Conservation (phyloP, 2,888 invertebrate species). For the Drosophila fulvimacula region DNA sequence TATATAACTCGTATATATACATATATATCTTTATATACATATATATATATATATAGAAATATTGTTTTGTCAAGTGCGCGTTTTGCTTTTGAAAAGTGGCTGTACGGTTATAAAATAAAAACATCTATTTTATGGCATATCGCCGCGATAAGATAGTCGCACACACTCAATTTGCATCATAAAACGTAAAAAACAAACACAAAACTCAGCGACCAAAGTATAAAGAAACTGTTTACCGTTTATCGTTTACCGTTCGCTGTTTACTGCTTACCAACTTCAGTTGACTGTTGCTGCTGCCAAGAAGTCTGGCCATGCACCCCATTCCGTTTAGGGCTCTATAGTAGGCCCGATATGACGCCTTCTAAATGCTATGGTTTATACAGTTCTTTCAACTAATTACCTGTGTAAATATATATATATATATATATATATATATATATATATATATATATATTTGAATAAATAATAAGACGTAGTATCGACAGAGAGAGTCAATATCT, state of each 20-base stretch:
- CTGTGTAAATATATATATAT: not conserved
- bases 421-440: not conserved
- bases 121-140: slow-evolving; percentile 54
- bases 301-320: slow-evolving; percentile 46
- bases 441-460: not conserved
- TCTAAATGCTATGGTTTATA: not conserved
- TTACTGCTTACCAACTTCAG: slow-evolving; percentile 30
- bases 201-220: slow-evolving; percentile 10
- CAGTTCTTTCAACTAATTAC: not conserved
- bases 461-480: not conserved
- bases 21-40: not conserved
- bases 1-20: not conserved
- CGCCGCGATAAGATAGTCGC: slow-evolving; percentile 57
- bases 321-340: slow-evolving; percentile 8
- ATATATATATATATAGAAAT: slow-evolving; percentile 8
- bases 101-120: slow-evolving; percentile 35
- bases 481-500: slow-evolving; percentile 38
- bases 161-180: slow-evolving; percentile 53
- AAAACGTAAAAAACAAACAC: slow-evolving; percentile 43
- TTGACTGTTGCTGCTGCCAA: slow-evolving; percentile 52
- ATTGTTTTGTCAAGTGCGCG: slow-evolving; percentile 40
- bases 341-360: not conserved
- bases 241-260: slow-evolving; percentile 29
- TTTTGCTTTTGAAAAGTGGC: slow-evolving; percentile 28
- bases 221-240: slow-evolving; percentile 31